Evolutionary conservation across 2,888 invertebrate species (phyloP), one percentile per base, ranked within the genome.

Genomic region (Spisula subtruncata): DNA sequence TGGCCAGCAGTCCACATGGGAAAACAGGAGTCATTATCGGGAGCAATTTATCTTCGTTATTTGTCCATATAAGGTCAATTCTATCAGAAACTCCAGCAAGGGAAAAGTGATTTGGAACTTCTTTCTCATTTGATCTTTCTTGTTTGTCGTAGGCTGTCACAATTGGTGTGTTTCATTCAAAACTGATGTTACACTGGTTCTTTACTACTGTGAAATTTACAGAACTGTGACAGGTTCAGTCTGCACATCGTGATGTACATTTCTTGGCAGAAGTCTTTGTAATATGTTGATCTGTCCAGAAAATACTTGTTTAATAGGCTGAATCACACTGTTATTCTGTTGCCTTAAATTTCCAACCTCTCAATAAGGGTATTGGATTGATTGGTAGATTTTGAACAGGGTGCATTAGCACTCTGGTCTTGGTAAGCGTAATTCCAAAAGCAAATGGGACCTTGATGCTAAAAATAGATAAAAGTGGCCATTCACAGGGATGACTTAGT

Each of bases 61-160:
- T 85, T 85, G 79, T 85, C 85, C 85, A 79, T 79, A 85, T 85
- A 79, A 54, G 79, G 85, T 75, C 75, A 85, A 54, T 79, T 54
- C 71, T 51, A 48, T 75, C 48, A 51, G 32, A 46, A 79, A 79
- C 29, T 85, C n/a, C n/a, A 79, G 48, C 85, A 51, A 41, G 35
- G 60, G 56, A 71, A 46, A 71, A 71, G 81, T 48, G 48, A 25
- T 81, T 81, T 48, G 81, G 75, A 75, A 8, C 75, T 35, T 75
- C 32, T 75, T 75, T 32, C 75, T 35, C 75, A 14, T 75, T 32
- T 75, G 75, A 32, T 75, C 14, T 75, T 32, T 75, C 35, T 75
- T 32, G 75, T 75, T 25, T 16, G 14, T 75, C 16, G 4, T 12
- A 32, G 75, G 32, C 60, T 25, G 25, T 66, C 25, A 66, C 60